Percentiles rank a stretch among this genome's conserved stretches.
phyloP scores from a whole-genome alignment of 2,113 vertebrate genomes.

The Notarius quadriscutis region DNA sequence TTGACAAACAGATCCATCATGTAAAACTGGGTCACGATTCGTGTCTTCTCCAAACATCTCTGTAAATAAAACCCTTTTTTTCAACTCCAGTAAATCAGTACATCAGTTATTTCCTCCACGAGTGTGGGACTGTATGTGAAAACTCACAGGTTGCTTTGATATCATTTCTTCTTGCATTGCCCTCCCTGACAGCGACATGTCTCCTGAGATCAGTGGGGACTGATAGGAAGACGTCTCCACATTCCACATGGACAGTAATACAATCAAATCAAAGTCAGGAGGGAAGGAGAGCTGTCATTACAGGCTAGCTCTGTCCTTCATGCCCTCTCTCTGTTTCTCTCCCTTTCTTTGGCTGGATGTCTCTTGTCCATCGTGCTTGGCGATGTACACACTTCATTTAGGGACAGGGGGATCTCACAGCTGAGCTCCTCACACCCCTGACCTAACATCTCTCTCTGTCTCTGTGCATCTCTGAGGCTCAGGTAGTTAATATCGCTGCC shows the following conservation, averaged over 20 bases:
- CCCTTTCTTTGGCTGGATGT: background rate
- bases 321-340: constrained; percentile 15
- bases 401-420: constrained; percentile 37
- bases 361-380: background rate
- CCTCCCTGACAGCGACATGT: constrained; percentile 12
- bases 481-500: background rate
- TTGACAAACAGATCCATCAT: background rate
- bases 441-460: constrained; percentile 19
- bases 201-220: constrained; percentile 45
- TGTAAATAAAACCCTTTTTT: constrained; percentile 24
- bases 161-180: constrained; percentile 38
- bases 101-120: background rate
- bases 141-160: constrained; percentile 39
- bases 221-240: constrained; percentile 43
- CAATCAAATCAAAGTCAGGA: constrained; percentile 34
- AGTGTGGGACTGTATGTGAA: background rate
- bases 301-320: background rate
- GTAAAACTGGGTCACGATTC: constrained; percentile 23
- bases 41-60: constrained; percentile 5
- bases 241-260: constrained; percentile 45
- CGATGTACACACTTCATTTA: constrained; percentile 40
- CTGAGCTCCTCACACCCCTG: constrained; percentile 19
- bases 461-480: background rate
- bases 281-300: constrained; percentile 24
- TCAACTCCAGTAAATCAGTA: background rate